phyloP scores from a whole-genome alignment of 2,797 vertebrate species.

The Platyrinchus mystaceus region DNA sequence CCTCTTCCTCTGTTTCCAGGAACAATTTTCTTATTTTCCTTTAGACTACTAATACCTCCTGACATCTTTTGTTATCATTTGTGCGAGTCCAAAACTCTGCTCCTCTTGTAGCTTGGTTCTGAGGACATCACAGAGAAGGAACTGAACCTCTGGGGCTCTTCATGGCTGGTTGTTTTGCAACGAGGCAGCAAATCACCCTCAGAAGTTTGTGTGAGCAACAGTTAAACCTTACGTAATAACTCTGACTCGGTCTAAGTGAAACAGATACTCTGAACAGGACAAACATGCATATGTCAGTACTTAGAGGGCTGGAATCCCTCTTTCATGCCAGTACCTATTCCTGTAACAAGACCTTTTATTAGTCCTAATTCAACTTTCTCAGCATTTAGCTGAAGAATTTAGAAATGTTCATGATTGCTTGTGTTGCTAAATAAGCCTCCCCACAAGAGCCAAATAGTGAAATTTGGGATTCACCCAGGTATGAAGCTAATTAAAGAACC shows the following conservation, averaged over 20 bases:
- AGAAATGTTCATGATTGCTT: background rate
- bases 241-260: background rate
- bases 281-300: background rate
- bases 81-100: background rate
- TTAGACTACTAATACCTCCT: background rate
- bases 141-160: background rate
- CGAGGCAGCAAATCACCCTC: background rate
- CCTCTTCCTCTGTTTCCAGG: background rate
- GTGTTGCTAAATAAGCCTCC: background rate
- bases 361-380: background rate
- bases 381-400: background rate
- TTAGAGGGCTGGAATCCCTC: background rate
- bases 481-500: background rate
- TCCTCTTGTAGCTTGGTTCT: background rate
- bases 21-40: background rate
- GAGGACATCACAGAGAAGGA: background rate
- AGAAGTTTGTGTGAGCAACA: background rate
- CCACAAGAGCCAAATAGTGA: background rate
- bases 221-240: background rate
- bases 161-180: background rate
- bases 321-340: slow-evolving; percentile 28
- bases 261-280: background rate
- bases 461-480: background rate
- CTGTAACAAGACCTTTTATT: slow-evolving; percentile 10
- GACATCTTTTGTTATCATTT: background rate